A percentile compares a stretch with the other conserved stretches of the same genome.
phyloP scores from a whole-genome alignment of 2,797 vertebrate species.

The Platyrinchus mystaceus region DNA sequence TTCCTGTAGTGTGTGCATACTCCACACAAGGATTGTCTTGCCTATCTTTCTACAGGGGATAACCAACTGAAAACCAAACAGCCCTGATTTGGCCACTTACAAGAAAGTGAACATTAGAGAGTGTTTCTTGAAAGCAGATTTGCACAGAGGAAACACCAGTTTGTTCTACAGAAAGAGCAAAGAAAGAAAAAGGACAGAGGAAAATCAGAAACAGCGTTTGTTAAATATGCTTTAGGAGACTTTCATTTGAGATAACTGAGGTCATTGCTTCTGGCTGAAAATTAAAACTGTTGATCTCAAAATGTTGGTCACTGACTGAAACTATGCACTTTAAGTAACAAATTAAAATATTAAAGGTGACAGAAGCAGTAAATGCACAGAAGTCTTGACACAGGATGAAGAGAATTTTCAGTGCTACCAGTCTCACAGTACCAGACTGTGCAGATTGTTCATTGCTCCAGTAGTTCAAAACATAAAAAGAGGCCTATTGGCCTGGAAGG shows the following conservation, averaged over 20 bases:
- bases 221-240: conserved; percentile 41
- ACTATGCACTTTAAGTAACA: conserved; percentile 71
- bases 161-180: conserved; percentile 81
- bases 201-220: conserved; percentile 66
- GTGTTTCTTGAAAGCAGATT: conserved; percentile 87
- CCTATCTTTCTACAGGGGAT: neutral
- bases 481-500: conserved; percentile 36
- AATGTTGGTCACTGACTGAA: conserved; percentile 50
- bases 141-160: conserved; percentile 89
- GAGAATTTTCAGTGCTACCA: conserved; percentile 63
- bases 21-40: neutral
- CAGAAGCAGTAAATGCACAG: conserved; percentile 29
- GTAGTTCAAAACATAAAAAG: conserved; percentile 54
- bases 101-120: conserved; percentile 78
- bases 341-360: conserved; percentile 49
- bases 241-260: conserved; percentile 55
- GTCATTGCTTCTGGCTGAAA: conserved; percentile 52
- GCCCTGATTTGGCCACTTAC: conserved; percentile 81
- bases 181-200: conserved; percentile 59
- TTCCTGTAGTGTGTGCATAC: neutral
- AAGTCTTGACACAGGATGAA: conserved; percentile 39
- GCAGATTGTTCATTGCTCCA: conserved; percentile 68
- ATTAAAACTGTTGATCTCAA: conserved; percentile 50
- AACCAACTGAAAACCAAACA: neutral
- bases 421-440: conserved; percentile 76